Evolutionary conservation across 2,113 vertebrate species (phyloP).

Genomic region (Scophthalmus maximus): DNA sequence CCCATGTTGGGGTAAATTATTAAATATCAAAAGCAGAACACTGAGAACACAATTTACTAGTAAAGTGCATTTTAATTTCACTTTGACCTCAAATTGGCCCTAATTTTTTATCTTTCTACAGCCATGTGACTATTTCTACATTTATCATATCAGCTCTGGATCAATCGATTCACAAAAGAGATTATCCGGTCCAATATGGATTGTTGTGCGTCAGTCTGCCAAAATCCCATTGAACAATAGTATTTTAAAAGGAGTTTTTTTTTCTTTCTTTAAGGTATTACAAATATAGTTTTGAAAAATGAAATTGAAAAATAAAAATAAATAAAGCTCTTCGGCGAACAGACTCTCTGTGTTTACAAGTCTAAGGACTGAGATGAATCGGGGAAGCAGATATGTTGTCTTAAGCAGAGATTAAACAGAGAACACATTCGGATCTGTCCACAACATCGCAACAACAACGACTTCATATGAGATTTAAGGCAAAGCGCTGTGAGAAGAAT

Average conservation of each 20-base stretch:
- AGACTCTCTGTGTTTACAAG: background rate
- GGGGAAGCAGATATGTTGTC: background rate
- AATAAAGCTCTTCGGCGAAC: background rate
- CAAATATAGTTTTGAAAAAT: background rate
- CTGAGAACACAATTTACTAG: too few relatives aligned
- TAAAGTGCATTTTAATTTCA: background rate
- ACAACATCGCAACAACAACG: constrained; percentile 9
- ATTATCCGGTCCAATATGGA: background rate
- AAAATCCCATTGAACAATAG: background rate
- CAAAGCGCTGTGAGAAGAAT: constrained; percentile 12
- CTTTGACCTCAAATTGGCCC: background rate
- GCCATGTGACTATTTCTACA: background rate
- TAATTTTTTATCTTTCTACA: background rate
- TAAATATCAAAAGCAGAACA: too few relatives aligned
- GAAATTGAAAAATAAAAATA: background rate
- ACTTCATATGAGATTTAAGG: constrained; percentile 34
- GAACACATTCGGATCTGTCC: constrained; percentile 31
- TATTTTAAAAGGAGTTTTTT: background rate
- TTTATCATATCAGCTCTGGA: background rate
- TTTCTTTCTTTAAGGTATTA: too few relatives aligned
- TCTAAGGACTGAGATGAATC: background rate
- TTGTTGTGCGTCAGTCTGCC: too few relatives aligned
- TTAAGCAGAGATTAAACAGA: constrained; percentile 14
- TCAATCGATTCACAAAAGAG: background rate
- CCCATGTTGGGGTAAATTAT: too few relatives aligned